A percentile compares a stretch with the other conserved stretches of the same genome.
Evolutionary conservation across 92 coral and sea anemone species (phyloP).

Genomic region (Porites cylindrica): DNA sequence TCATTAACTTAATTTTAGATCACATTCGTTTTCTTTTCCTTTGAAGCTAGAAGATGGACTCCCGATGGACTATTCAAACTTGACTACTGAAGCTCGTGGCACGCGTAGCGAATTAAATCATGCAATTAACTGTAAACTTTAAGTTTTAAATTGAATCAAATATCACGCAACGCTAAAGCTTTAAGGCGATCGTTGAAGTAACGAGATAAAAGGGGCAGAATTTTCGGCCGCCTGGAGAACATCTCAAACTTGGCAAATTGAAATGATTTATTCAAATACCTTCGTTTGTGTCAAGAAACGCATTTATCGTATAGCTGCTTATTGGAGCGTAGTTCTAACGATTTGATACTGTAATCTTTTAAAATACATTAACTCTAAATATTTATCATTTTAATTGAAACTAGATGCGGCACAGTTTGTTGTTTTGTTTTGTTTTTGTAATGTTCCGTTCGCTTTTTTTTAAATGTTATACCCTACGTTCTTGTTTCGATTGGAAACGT

Average conservation of each 20-base stretch:
- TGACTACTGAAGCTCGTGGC: not conserved
- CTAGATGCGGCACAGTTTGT: too few relatives aligned
- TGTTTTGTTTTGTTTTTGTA: too few relatives aligned
- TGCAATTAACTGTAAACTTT: too few relatives aligned
- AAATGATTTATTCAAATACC: slow-evolving; percentile 23
- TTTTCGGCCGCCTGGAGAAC: not conserved
- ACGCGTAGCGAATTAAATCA: not conserved
- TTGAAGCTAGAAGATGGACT: not conserved
- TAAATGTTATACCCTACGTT: too few relatives aligned
- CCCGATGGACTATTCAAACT: not conserved
- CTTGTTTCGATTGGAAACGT: too few relatives aligned
- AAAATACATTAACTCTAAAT: too few relatives aligned
- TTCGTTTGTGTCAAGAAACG: not conserved
- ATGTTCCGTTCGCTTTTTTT: too few relatives aligned
- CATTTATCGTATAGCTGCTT: not conserved
- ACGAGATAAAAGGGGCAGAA: not conserved
- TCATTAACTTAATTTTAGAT: not conserved
- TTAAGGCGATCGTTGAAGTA: not conserved
- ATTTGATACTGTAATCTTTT: too few relatives aligned
- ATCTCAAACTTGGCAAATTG: not conserved
- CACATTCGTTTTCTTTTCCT: not conserved
- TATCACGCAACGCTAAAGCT: not conserved
- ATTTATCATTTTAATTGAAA: too few relatives aligned
- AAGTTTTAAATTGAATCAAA: not conserved
- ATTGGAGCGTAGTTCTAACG: not conserved